Evolutionary conservation across 2,888 invertebrate genomes (phyloP).

Genomic region (Amblyteles armatorius): DNA sequence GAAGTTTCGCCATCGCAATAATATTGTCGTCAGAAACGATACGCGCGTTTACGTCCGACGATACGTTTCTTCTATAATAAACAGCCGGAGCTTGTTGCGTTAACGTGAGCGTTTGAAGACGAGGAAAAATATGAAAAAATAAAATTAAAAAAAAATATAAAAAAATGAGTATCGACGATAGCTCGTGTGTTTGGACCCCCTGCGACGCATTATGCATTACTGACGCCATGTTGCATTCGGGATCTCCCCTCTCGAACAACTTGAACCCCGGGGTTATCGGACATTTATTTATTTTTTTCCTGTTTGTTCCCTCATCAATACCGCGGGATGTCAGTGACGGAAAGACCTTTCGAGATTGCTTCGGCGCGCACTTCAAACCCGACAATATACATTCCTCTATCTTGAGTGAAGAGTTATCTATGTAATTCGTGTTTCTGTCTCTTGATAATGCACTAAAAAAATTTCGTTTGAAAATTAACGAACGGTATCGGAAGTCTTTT

Average conservation of each 20-base stretch:
- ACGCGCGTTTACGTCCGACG: constrained; percentile 13
- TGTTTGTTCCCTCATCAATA: constrained; percentile 10
- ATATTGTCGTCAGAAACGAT: constrained; percentile 39
- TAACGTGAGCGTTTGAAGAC: constrained; percentile 19
- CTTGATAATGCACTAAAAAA: too few species aligned
- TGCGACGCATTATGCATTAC: constrained; percentile 74
- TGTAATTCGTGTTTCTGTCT: too few species aligned
- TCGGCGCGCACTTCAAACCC: constrained; percentile 19
- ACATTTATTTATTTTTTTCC: constrained; percentile 29
- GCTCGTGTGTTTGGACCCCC: constrained; percentile 75
- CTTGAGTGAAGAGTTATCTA: constrained; percentile 1
- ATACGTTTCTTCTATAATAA: constrained; percentile 30
- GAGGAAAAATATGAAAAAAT: constrained; percentile 40
- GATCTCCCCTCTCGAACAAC: constrained; percentile 43
- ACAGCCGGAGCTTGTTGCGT: constrained; percentile 16
- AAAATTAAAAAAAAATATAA: constrained; percentile 48
- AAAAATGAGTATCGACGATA: constrained; percentile 66
- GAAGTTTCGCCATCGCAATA: constrained; percentile 48
- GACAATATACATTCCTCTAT: constrained; percentile 9
- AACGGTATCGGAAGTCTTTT: too few species aligned
- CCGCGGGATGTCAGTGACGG: constrained; percentile 29
- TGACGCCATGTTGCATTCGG: constrained; percentile 76
- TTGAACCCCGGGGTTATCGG: constrained; percentile 67
- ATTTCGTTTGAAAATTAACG: too few species aligned
- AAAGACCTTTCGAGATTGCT: constrained; percentile 18